phyloP scores from a whole-genome alignment of 2,888 invertebrate genomes.

The Ernsta delagoae region DNA sequence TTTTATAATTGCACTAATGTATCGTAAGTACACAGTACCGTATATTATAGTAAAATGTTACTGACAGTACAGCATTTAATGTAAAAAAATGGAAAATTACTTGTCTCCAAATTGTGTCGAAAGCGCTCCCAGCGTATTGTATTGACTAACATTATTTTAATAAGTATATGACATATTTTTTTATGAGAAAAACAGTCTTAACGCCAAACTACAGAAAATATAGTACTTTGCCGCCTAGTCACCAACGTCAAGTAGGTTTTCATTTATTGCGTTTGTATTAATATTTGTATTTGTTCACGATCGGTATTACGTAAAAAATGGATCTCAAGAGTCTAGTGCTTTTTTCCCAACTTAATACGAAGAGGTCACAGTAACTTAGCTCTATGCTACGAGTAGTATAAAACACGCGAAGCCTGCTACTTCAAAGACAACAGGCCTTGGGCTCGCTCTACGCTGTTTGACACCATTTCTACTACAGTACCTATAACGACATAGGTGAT shows the following conservation, averaged over 20 bases:
- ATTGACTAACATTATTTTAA: no score
- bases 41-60: no score
- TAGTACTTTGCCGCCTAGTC: no score
- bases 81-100: no score
- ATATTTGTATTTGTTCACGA: not conserved
- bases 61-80: no score
- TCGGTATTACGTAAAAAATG: not conserved
- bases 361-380: constrained; percentile 26
- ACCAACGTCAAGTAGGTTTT: no score
- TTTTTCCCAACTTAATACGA: constrained; percentile 11
- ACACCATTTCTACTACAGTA: constrained; percentile 28
- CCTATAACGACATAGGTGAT: constrained; percentile 4
- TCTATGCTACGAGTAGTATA: constrained; percentile 30
- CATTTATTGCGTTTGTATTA: not conserved
- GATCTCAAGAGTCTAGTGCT: constrained; percentile 7
- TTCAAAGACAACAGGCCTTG: constrained; percentile 37
- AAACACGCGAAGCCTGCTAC: constrained; percentile 29
- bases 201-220: not conserved
- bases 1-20: no score
- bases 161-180: no score
- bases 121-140: no score
- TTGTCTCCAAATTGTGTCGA: no score
- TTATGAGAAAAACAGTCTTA: not conserved
- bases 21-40: no score
- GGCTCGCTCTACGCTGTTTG: constrained; percentile 33